These are phyloP conservation scores for Rhinichthys klamathensis DNA, from an alignment of 2,113 vertebrate genomes.

Conservation along the genomic window DNA sequence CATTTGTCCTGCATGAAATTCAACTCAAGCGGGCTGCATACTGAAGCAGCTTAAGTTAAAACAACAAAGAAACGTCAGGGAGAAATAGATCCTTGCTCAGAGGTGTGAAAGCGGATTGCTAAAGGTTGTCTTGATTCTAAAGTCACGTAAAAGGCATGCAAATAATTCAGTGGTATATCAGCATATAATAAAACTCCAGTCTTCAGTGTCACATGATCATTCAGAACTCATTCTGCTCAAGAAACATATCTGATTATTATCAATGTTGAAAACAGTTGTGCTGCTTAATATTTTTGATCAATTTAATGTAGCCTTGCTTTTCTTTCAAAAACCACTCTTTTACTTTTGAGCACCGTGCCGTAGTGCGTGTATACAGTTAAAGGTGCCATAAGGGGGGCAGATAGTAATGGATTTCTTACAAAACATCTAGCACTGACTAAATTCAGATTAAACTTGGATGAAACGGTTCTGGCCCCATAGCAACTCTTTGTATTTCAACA, in stretches of 20 bases:
- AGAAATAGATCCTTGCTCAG: neutral
- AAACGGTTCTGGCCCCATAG: slow-evolving; percentile 12
- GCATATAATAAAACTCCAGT: neutral
- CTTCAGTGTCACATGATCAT: no score
- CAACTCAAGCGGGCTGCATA: slow-evolving; percentile 2
- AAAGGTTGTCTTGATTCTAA: neutral
- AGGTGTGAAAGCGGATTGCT: neutral
- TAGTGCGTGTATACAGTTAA: neutral
- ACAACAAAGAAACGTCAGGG: neutral
- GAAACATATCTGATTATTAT: no score
- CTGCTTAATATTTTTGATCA: no score
- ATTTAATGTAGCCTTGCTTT: no score
- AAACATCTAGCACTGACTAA: slow-evolving; percentile 8
- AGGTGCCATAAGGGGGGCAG: neutral
- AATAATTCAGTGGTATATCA: neutral
- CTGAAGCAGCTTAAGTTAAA: slow-evolving; percentile 1
- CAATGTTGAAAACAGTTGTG: no score
- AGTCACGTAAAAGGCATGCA: neutral
- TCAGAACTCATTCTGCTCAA: no score
- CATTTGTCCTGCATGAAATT: slow-evolving; percentile 23
- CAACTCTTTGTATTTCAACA: slow-evolving; percentile 24
- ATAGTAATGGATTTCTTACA: neutral
- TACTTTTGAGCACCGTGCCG: neutral
- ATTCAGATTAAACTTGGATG: slow-evolving; percentile 1
- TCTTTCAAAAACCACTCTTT: neutral